phyloP scores from a whole-genome alignment of 2,113 vertebrate genomes.

The Neopipo cinnamomea region DNA sequence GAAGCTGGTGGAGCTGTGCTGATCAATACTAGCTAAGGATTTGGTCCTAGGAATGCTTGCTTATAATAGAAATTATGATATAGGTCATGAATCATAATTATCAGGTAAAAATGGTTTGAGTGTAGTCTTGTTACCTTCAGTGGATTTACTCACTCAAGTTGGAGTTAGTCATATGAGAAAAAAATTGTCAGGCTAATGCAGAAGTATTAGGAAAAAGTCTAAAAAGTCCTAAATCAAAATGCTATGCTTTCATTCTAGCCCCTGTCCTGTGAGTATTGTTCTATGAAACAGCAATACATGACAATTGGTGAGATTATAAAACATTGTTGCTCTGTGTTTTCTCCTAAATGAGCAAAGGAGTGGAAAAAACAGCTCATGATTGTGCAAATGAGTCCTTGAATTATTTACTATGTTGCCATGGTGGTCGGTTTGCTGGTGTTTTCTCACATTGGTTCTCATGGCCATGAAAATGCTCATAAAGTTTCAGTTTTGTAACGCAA shows the following conservation, averaged over 20 bases:
- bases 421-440: neutral
- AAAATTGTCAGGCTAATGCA: neutral
- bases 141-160: neutral
- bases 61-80: neutral
- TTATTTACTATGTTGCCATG: neutral
- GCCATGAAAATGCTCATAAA: neutral
- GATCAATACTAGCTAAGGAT: constrained; percentile 30
- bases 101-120: neutral
- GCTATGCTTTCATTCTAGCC: neutral
- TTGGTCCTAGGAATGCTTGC: neutral
- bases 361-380: neutral
- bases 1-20: neutral
- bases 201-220: neutral
- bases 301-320: neutral
- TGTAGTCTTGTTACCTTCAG: neutral
- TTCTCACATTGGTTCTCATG: neutral
- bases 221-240: neutral
- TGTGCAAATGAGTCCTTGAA: neutral
- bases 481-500: neutral
- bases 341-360: neutral
- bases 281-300: neutral
- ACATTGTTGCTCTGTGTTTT: neutral
- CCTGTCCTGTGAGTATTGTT: neutral
- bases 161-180: neutral
- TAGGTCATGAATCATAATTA: constrained; percentile 3